Evolutionary conservation across 2,797 vertebrate species (phyloP), one percentile per base, ranked within the genome.

Genomic region (Phaenicophaeus curvirostris): DNA sequence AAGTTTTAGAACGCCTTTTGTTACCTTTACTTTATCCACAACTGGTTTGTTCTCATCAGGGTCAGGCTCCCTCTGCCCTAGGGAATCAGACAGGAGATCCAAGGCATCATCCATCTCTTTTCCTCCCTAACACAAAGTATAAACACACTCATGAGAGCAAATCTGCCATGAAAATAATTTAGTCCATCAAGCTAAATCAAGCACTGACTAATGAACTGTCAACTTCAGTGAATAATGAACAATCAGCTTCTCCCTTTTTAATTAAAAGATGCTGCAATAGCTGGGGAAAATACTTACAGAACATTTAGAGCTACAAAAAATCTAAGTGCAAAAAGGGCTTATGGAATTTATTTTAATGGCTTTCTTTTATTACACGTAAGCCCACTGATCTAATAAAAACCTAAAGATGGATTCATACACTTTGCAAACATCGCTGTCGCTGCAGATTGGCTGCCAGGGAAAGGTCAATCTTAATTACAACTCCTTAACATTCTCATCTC

Each of bases 1-100:
- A 76, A 76, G 5, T 79, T 85, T 69, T 35, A 58, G 44, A 62
- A 48, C 6, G 12, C 21, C 11, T 37, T 73, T 71, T 69, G 25
- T 92, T 96, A 98, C 98, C 98, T 98, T 98, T 58, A 98, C 94
- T 97, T 98, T 94, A 94, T 98, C 98, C 61, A 98, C 97, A 67
- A 97, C 4, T 4, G 97, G 97, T 78, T 98, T 98, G 85, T 94
- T 95, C 50, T 98, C 98, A 78, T 98, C 92, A 20, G 97, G 98
- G 46, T 98, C 97, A 12, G 97, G 97, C n/a, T 97, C 85, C 57
- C 97, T 97, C 76, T 97, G 87, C 12, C 98, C 98, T 55, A 98
- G 82, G 62, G 97, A 97, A 73, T 97, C 97, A 13, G 98, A 97
- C 11, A 98, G 96, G 71, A 97, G 90, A 95, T 98, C 97, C 86